Evolutionary conservation across 2,888 invertebrate species (phyloP).

Genomic region (Pharmacophagus antenor): DNA sequence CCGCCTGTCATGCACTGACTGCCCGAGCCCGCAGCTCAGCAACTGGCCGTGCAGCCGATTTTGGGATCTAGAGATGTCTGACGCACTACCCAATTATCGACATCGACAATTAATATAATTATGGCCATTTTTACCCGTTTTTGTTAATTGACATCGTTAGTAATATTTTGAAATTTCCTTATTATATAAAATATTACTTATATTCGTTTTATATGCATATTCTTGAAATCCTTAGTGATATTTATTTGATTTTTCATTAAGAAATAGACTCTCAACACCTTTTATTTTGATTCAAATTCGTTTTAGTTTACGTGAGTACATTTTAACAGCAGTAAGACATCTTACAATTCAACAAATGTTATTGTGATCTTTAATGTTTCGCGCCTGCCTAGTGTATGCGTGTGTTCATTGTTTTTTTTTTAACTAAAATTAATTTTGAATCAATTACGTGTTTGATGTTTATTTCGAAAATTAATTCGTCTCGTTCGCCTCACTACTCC

Average conservation of each 20-base stretch:
- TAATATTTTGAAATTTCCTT: conserved; percentile 3
- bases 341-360: too few species aligned
- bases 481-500: conserved; percentile 18
- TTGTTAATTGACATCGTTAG: conserved; percentile 33
- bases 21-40: conserved; percentile 36
- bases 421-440: too few species aligned
- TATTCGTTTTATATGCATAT: not conserved
- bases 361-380: too few species aligned
- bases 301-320: too few species aligned
- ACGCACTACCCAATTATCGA: conserved; percentile 55
- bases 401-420: too few species aligned
- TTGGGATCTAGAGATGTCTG: conserved; percentile 52
- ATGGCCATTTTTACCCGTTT: conserved; percentile 23
- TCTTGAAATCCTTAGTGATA: not conserved
- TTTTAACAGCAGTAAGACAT: too few species aligned
- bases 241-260: too few species aligned
- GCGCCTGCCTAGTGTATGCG: too few species aligned
- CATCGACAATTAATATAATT: conserved; percentile 58
- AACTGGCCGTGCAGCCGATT: conserved; percentile 40
- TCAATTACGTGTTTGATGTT: too few species aligned
- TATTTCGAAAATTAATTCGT: not conserved
- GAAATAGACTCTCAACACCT: too few species aligned
- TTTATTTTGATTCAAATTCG: too few species aligned
- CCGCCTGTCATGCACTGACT: conserved; percentile 62
- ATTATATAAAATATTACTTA: not conserved